These are phyloP conservation scores for Colostygia pectinataria DNA, from an alignment of 2,888 invertebrate species.

Conservation along the genomic window DNA sequence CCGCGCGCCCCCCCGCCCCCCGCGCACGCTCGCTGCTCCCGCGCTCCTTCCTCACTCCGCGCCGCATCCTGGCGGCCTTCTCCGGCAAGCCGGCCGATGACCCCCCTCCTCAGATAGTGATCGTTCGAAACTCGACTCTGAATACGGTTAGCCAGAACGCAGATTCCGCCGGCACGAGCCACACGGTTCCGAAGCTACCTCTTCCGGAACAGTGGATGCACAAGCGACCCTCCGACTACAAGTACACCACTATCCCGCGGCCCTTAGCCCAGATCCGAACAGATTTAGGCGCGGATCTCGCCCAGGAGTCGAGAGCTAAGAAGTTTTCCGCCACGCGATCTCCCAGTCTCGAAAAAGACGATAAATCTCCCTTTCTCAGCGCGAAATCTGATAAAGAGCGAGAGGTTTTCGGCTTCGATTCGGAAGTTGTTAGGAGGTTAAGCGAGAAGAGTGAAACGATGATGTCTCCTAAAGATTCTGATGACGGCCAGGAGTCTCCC, in stretches of 20 bases:
- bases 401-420: slow-evolving; percentile 71
- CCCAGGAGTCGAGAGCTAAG: slow-evolving; percentile 61
- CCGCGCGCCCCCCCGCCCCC: slow-evolving; percentile 38
- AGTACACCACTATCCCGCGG: slow-evolving; percentile 66
- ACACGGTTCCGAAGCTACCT: slow-evolving; percentile 61
- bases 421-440: slow-evolving; percentile 54
- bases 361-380: slow-evolving; percentile 70
- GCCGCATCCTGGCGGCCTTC: slow-evolving; percentile 41
- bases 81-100: slow-evolving; percentile 41
- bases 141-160: slow-evolving; percentile 28
- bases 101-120: slow-evolving; percentile 42
- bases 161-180: slow-evolving; percentile 41
- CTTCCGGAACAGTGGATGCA: slow-evolving; percentile 76
- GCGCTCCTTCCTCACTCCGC: slow-evolving; percentile 33
- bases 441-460: slow-evolving; percentile 47
- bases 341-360: slow-evolving; percentile 79
- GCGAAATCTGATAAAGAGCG: slow-evolving; percentile 49
- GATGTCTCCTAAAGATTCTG: slow-evolving; percentile 50
- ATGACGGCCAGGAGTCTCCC: slow-evolving; percentile 53
- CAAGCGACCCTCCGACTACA: slow-evolving; percentile 67
- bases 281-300: slow-evolving; percentile 61
- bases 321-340: slow-evolving; percentile 75
- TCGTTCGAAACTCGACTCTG: slow-evolving; percentile 43
- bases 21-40: slow-evolving; percentile 29
- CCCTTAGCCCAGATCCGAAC: slow-evolving; percentile 64